Percentiles rank a stretch among this genome's conserved stretches.
Evolutionary conservation across 2,113 vertebrate genomes (phyloP).

Genomic region (Amblyornis subalaris): DNA sequence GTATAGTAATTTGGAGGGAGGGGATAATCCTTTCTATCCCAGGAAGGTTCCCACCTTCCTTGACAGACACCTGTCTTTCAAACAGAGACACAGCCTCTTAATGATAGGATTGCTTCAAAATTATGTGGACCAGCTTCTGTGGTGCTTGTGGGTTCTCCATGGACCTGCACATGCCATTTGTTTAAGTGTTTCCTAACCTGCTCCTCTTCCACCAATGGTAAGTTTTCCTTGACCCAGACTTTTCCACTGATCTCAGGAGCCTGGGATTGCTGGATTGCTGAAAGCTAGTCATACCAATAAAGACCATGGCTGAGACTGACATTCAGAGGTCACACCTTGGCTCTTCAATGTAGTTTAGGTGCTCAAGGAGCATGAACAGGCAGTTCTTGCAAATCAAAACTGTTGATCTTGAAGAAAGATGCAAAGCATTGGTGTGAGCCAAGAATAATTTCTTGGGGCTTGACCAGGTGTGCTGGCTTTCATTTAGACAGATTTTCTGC

Average conservation of each 20-base stretch:
- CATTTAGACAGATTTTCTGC: background rate
- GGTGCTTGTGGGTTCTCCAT: background rate
- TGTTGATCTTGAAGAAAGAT: background rate
- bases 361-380: background rate
- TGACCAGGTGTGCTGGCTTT: background rate
- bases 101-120: background rate
- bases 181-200: background rate
- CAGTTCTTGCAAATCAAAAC: background rate
- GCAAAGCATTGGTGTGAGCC: background rate
- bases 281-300: background rate
- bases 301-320: background rate
- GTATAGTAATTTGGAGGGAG: no score
- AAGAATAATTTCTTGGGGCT: background rate
- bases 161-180: background rate
- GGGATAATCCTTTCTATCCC: no score
- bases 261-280: background rate
- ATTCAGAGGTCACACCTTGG: background rate
- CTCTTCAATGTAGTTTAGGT: background rate
- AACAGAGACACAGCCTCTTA: background rate
- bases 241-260: background rate
- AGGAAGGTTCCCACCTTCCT: no score
- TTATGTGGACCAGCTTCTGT: background rate
- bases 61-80: no score
- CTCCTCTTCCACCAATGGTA: background rate
- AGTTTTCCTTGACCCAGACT: background rate